Evolutionary conservation across 2,888 invertebrate species (phyloP), one percentile per base, ranked within the genome.

Genomic region (Branchellion lobata): DNA sequence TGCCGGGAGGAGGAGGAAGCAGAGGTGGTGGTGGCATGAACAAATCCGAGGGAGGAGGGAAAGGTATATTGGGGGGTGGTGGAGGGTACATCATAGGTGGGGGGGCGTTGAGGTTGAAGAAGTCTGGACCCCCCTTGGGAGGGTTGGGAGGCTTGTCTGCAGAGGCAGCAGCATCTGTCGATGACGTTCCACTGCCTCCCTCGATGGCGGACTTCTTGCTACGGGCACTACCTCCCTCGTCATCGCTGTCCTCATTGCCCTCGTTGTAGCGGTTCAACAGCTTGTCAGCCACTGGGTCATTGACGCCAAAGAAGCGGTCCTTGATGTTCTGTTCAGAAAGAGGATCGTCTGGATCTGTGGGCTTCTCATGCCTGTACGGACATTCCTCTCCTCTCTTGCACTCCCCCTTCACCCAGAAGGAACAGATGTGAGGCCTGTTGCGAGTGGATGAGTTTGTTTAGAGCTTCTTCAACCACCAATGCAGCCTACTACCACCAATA

Each of bases 331-430:
- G 96, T 88, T 96, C 95, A 47, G 95, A 94, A 65, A 96, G 89
- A 0, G 96, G 96, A 89, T 96, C 96, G 89, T 96, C 96, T 27
- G 96, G 96, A 89, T 97, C 96, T 1, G 95, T 95, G 0, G 96
- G 96, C 86, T 95, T 95, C 86, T 97, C 96, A 85, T 96, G 96
- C 57, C 96, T 90, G 86, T 96, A 96, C 0, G 96, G 96, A 87
- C 96, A 96, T 86, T 97, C 96, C 87, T 97, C 96, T 27, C 96
- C 96, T 87, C 96, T 90, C 85, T 94, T 92, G 87, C 96, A 96
- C 87, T 96, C 96, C 0, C 96, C 96, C 89, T 96, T 97, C n/a
- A 96, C 96, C 94, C 95, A 96, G 88, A 96, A 97, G 0, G 95
- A 95, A 87, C 96, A 96, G 76, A 96, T 95, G 88, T 96, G 96